Conservation (phyloP, 2,797 vertebrate species). For the Thripadectes ignobilis region DNA sequence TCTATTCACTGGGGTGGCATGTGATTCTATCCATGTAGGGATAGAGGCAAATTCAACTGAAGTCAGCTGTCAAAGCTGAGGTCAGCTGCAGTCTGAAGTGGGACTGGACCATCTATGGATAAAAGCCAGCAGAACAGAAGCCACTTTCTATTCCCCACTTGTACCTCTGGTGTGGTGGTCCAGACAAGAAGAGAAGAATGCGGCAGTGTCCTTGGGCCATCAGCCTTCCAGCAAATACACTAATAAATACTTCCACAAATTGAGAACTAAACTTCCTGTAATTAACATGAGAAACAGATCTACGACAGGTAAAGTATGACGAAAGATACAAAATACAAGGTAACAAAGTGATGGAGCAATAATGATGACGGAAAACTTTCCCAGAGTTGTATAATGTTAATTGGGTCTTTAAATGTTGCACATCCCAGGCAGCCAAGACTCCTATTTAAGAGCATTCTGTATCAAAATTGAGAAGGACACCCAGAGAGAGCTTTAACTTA, state of each 20-base stretch:
- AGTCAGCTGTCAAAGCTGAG: neutral
- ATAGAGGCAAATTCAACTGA: neutral
- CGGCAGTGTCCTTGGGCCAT: neutral
- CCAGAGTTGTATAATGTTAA: constrained; percentile 38
- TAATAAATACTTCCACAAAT: neutral
- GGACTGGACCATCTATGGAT: neutral
- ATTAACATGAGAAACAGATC: neutral
- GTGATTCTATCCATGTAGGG: neutral
- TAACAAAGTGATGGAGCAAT: neutral
- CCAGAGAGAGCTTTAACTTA: constrained; percentile 20
- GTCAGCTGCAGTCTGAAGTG: neutral
- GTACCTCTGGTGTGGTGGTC: neutral
- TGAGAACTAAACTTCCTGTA: neutral
- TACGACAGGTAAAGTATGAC: neutral
- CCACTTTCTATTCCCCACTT: neutral
- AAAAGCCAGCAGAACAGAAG: neutral
- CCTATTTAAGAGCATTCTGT: neutral
- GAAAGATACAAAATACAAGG: neutral
- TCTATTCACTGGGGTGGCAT: neutral
- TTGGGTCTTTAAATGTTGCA: constrained; percentile 10
- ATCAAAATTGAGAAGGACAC: constrained; percentile 15
- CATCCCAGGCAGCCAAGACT: constrained; percentile 7
- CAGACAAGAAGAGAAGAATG: neutral
- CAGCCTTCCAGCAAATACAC: neutral
- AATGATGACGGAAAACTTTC: constrained; percentile 12